Conservation (phyloP, 2,113 vertebrate genomes). For the Lontra canadensis region DNA sequence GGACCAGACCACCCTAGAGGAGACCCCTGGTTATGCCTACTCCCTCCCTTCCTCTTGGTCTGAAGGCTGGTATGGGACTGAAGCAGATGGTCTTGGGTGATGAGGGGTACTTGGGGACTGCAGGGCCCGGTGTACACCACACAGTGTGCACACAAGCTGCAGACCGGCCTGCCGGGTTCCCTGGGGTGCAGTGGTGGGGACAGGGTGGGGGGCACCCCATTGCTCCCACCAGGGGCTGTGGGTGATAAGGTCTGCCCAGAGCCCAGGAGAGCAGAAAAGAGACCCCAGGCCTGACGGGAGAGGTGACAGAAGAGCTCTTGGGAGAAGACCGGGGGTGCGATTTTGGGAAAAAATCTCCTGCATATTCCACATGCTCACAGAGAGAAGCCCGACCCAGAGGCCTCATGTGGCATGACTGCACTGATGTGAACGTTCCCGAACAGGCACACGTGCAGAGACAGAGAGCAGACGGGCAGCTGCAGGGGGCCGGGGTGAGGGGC, state of each 20-base stretch:
- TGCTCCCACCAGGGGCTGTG: rapidly evolving
- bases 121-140: rapidly evolving
- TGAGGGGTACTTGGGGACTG: rapidly evolving
- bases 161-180: rapidly evolving
- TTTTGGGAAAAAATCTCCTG: rapidly evolving
- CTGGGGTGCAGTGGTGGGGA: rapidly evolving
- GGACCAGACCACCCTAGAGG: rapidly evolving
- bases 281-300: rapidly evolving
- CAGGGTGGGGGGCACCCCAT: rapidly evolving
- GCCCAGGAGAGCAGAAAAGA: rapidly evolving
- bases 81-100: background rate
- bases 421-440: rapidly evolving
- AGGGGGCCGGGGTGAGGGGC: rapidly evolving
- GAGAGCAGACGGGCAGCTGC: rapidly evolving
- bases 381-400: background rate
- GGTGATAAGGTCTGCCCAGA: background rate
- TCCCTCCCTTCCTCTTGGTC: background rate
- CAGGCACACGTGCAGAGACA: rapidly evolving
- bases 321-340: rapidly evolving
- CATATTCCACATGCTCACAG: rapidly evolving
- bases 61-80: background rate
- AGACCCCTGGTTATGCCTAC: rapidly evolving
- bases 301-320: background rate
- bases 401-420: rapidly evolving
- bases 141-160: background rate